Percentiles rank a stretch among this genome's conserved stretches.
These are phyloP conservation scores for Chrysomallon squamiferum DNA, from an alignment of 1,140 invertebrate genomes.

Conservation along the genomic window DNA sequence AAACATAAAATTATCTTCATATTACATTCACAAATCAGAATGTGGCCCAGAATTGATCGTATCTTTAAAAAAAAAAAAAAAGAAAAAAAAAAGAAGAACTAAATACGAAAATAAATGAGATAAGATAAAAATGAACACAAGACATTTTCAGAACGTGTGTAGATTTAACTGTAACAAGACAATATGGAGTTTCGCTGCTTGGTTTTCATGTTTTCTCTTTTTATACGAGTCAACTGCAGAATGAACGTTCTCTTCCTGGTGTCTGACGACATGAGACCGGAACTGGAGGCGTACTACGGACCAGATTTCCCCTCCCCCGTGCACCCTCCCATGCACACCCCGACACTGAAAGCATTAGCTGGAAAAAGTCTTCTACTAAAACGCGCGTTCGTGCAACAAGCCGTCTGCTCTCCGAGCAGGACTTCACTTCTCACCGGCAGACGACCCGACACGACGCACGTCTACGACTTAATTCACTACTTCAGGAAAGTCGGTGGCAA, in stretches of 20 bases:
- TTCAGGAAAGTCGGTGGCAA: slow-evolving; percentile 79
- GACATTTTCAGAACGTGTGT: too few species aligned
- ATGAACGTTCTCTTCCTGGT: slow-evolving; percentile 77
- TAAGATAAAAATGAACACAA: too few species aligned
- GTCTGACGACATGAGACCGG: slow-evolving; percentile 79
- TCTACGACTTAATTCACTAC: slow-evolving; percentile 78
- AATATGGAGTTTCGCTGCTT: too few species aligned
- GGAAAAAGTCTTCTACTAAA: slow-evolving; percentile 69
- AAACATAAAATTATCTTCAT: too few species aligned
- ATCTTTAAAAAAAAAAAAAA: too few species aligned
- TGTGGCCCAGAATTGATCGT: too few species aligned
- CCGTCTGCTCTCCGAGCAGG: slow-evolving; percentile 71
- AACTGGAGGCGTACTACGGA: slow-evolving; percentile 73
- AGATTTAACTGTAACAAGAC: too few species aligned
- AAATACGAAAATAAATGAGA: too few species aligned
- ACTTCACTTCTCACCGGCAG: slow-evolving; percentile 84
- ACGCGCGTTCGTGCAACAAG: slow-evolving; percentile 59
- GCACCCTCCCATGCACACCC: slow-evolving; percentile 70
- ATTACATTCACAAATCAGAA: too few species aligned
- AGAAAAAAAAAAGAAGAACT: too few species aligned
- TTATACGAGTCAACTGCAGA: neutral
- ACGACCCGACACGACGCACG: slow-evolving; percentile 77
- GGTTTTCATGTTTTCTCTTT: too few species aligned
- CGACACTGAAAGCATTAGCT: slow-evolving; percentile 77
- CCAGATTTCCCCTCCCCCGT: slow-evolving; percentile 24